Evolutionary conservation across 1,140 invertebrate species (phyloP).

Genomic region (Trachelipus rathkii): DNA sequence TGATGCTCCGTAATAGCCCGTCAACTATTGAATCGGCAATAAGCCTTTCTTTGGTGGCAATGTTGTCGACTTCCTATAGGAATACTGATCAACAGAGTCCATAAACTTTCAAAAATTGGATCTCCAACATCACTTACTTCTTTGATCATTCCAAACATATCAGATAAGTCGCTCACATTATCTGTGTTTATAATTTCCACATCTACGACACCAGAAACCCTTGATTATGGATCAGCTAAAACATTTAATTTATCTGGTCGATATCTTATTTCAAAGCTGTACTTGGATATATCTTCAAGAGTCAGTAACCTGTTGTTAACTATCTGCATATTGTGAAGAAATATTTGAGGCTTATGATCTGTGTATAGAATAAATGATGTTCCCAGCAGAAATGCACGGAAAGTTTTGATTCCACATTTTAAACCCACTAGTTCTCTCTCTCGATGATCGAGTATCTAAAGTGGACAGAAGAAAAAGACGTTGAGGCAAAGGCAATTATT

Average conservation of each 20-base stretch:
- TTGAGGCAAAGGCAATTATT: no score
- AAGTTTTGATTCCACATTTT: constrained; percentile 4
- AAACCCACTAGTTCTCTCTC: constrained; percentile 5
- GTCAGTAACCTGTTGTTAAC: neutral
- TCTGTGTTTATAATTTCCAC: no score
- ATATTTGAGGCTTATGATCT: constrained; percentile 5
- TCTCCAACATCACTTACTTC: neutral
- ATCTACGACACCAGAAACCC: no score
- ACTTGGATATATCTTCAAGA: constrained; percentile 12
- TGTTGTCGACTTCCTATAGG: neutral
- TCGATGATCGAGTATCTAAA: neutral
- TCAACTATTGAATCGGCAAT: neutral
- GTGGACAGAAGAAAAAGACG: constrained; percentile 7
- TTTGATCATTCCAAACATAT: no score
- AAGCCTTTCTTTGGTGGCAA: neutral
- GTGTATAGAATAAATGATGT: neutral
- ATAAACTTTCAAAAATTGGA: constrained; percentile 2
- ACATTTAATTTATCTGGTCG: neutral
- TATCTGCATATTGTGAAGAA: constrained; percentile 13
- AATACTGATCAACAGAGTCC: neutral
- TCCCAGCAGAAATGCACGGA: constrained; percentile 10
- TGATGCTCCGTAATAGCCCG: neutral
- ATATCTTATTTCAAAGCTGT: neutral
- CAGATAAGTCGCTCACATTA: no score
- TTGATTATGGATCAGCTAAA: neutral